Percentiles rank a stretch among this genome's conserved stretches.
phyloP scores from a whole-genome alignment of 2,797 vertebrate genomes.

The Aldrovandia affinis region DNA sequence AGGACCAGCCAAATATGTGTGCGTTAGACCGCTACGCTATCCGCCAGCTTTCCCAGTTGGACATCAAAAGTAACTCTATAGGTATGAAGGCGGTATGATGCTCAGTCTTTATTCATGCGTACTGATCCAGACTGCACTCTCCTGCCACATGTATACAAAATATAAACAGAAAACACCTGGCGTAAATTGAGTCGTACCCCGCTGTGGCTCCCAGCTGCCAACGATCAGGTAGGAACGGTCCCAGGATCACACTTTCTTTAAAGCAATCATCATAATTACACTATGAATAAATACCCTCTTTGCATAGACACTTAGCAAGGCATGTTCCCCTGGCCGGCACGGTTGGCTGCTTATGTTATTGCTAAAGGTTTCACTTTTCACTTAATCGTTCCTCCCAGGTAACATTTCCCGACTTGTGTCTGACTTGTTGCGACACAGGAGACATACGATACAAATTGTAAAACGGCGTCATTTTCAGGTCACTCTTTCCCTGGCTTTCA shows the following conservation, averaged over 20 bases:
- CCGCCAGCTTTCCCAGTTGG: too few species aligned
- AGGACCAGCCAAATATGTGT: too few species aligned
- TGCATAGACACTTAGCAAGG: neutral
- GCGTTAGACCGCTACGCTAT: too few species aligned
- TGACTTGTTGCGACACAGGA: neutral
- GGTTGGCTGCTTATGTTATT: neutral
- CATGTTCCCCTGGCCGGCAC: neutral
- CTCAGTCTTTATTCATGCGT: neutral
- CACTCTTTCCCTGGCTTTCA: slow-evolving; percentile 10
- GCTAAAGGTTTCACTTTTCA: neutral
- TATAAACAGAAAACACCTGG: neutral
- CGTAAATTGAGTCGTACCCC: neutral
- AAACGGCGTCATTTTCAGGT: neutral
- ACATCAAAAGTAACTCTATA: too few species aligned
- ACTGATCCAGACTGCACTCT: neutral
- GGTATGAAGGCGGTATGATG: too few species aligned
- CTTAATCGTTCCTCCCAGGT: neutral
- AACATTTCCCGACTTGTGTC: neutral
- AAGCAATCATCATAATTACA: neutral
- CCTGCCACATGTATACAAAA: neutral
- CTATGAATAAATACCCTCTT: neutral
- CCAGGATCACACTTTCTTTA: neutral
- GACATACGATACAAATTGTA: neutral
- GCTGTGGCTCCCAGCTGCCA: neutral
- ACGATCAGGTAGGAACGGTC: neutral